These are phyloP conservation scores for Chondrilla cf. caribensis DNA, from an alignment of 37 sponge, comb jelly and placozoan species.

Conservation along the genomic window DNA sequence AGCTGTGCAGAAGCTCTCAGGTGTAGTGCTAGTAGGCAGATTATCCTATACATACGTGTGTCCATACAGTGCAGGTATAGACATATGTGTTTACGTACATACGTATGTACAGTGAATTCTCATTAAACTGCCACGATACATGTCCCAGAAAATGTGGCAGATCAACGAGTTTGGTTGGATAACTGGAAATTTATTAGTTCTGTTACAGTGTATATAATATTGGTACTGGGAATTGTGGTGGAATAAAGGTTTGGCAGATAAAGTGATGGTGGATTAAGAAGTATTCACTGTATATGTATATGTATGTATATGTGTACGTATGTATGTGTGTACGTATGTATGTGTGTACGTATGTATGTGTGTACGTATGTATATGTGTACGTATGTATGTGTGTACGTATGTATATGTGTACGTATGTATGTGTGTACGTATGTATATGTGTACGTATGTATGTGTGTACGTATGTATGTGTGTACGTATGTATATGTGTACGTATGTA, in stretches of 20 bases:
- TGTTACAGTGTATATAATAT: no score
- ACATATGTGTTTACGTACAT: not conserved
- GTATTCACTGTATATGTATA: not conserved
- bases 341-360: not conserved
- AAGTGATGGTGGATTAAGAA: no score
- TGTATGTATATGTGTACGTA: not conserved
- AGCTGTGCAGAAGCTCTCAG: constrained; percentile 37
- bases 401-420: not conserved
- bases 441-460: no score
- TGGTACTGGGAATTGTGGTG: no score
- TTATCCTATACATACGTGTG: no score
- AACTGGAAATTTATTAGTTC: no score
- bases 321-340: not conserved
- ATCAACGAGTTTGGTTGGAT: no score
- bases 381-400: not conserved
- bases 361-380: not conserved
- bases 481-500: not conserved
- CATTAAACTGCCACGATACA: no score
- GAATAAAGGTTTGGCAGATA: no score
- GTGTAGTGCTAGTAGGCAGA: no score
- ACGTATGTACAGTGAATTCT: not conserved
- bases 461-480: not conserved
- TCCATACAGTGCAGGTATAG: not conserved
- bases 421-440: not conserved
- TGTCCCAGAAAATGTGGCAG: no score